Evolutionary conservation across 2,113 vertebrate genomes (phyloP).

Genomic region (Syrrhaptes paradoxus): DNA sequence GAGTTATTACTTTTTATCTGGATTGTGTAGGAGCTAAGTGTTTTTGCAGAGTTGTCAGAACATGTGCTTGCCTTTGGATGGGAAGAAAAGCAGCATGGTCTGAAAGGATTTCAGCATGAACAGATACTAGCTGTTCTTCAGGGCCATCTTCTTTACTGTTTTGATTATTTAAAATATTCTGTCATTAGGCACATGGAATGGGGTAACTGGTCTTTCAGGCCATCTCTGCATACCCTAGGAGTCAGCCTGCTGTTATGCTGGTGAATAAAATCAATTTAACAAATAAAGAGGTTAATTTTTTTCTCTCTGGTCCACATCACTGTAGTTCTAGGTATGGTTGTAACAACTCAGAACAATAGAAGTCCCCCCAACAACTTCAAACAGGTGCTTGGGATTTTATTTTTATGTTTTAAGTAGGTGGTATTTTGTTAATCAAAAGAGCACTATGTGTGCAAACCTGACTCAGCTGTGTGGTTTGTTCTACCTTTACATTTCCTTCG

Average conservation of each 20-base stretch:
- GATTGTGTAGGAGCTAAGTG: neutral
- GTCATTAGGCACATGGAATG: accelerated
- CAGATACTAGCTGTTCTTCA: neutral
- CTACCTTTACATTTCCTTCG: neutral
- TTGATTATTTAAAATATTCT: neutral
- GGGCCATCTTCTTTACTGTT: neutral
- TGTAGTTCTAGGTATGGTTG: neutral
- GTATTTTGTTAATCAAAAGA: neutral
- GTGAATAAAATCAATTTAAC: neutral
- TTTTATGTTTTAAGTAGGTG: neutral
- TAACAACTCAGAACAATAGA: neutral
- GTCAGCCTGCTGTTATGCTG: neutral
- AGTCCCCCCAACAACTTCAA: neutral
- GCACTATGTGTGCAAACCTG: neutral
- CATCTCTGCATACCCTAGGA: neutral
- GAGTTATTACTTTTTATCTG: neutral
- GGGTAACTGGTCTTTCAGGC: neutral
- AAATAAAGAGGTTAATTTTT: neutral
- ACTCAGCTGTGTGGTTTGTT: neutral
- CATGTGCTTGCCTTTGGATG: neutral
- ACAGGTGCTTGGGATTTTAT: neutral
- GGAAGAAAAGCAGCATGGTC: neutral
- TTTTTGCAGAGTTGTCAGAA: neutral
- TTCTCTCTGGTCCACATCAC: neutral
- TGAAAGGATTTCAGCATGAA: neutral